A percentile compares a stretch with the other conserved stretches of the same genome.
phyloP scores from a whole-genome alignment of 2,888 invertebrate species.

The Oxyscelio sp. region DNA sequence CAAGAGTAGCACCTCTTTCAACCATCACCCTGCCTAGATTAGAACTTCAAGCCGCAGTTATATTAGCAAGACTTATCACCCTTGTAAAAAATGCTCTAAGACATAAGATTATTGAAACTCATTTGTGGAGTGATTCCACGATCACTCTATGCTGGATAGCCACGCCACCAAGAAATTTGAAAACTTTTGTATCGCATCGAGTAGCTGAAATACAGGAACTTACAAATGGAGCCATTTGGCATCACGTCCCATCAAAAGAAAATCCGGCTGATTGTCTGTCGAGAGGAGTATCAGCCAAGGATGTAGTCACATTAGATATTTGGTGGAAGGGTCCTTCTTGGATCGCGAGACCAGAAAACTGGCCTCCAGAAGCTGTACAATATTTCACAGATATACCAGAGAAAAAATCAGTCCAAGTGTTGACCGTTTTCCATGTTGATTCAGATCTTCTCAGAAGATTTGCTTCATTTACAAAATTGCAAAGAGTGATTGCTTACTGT shows the following conservation, averaged over 20 bases:
- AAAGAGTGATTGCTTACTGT: conserved; percentile 24
- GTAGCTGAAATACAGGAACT: conserved; percentile 18
- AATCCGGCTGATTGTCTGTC: neutral
- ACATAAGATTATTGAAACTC: neutral
- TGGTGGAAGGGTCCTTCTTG: neutral
- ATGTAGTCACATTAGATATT: neutral
- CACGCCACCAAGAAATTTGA: conserved; percentile 25
- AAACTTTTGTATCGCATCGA: conserved; percentile 21
- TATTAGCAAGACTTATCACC: conserved; percentile 7
- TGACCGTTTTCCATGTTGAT: neutral
- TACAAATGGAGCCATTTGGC: neutral
- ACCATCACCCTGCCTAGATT: conserved; percentile 7
- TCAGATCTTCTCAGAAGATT: neutral
- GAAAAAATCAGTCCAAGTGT: neutral
- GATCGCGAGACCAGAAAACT: neutral
- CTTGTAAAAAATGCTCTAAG: conserved; percentile 15
- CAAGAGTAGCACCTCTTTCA: conserved; percentile 18
- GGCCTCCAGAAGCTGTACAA: neutral
- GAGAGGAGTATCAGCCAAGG: conserved; percentile 1
- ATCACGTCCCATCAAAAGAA: neutral
- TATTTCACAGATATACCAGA: neutral
- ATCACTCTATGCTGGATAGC: conserved; percentile 36
- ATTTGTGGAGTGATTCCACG: conserved; percentile 49
- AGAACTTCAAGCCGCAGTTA: conserved; percentile 10
- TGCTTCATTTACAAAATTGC: neutral